Percentiles rank a stretch among this genome's conserved stretches.
These are phyloP conservation scores for Ceriagrion tenellum DNA, from an alignment of 2,888 invertebrate genomes.

Conservation along the genomic window DNA sequence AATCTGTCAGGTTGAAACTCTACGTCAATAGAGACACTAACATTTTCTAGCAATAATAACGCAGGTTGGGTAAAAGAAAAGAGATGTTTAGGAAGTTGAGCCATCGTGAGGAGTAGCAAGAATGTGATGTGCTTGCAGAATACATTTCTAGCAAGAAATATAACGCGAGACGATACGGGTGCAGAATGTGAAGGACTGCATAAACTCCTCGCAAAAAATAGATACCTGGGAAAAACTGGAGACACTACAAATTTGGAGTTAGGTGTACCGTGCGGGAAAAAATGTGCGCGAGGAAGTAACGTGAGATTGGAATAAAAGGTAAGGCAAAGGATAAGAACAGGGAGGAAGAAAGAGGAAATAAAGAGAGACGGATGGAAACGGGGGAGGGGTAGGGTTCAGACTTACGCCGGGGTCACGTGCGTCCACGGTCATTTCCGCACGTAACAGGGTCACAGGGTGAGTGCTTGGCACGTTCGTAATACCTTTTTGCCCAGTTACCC, in stretches of 20 bases:
- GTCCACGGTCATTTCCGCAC: background rate
- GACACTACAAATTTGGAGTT: background rate
- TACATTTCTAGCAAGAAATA: background rate
- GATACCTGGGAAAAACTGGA: background rate
- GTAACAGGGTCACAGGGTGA: background rate
- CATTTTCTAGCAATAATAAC: background rate
- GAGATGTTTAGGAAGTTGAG: background rate
- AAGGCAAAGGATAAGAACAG: background rate
- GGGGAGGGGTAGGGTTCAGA: background rate
- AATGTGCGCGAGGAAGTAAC: background rate
- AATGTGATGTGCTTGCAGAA: background rate
- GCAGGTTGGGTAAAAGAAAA: background rate
- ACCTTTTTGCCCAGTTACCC: background rate
- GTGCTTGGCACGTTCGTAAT: background rate
- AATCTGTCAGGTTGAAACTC: too few relatives aligned
- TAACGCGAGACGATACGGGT: background rate
- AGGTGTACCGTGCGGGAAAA: background rate
- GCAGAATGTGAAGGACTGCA: background rate
- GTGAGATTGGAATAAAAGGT: background rate
- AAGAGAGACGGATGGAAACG: background rate
- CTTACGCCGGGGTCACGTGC: background rate
- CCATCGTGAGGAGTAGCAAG: background rate
- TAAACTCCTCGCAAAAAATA: background rate
- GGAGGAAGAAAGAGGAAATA: background rate
- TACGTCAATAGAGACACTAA: too few relatives aligned